Evolutionary conservation across 92 coral and sea anemone genomes (phyloP), one percentile per base, ranked within the genome.

Genomic region (Phenganax marumi): DNA sequence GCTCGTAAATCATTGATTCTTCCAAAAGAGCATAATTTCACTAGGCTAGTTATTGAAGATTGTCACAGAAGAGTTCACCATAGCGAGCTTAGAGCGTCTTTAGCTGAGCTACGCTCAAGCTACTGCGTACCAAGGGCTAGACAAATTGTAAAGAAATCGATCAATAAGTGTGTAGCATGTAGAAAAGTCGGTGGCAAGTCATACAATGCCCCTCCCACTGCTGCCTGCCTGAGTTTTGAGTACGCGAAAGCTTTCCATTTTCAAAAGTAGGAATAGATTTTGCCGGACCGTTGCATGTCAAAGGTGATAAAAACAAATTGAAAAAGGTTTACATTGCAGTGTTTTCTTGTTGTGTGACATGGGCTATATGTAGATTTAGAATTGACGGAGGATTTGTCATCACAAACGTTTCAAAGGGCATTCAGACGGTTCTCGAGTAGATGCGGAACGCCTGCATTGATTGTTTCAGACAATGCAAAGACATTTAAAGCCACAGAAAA

Each of bases 61-160:
- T 57, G 81, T 56, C 70, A 77, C 23, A 50, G 12, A 14, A 77
- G 70, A 56, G 68, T 77, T 12, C 70, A 56, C 21, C 70, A 77
- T 52, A 54, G 70, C 33, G 81, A 52, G 10, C 52, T 77, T 46
- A 57, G 70, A 77, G 54, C 61, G 13, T 56, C 70, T 21, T 66
- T 66, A 66, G 84, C 84, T 10, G 84, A 80, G 85, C 79, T 82
- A 70, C 52, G n/a, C n/a, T n/a, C n/a, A n/a, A n/a, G n/a, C n/a
- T n/a, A n/a, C n/a, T 82, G 79, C 79, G 79, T 52, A 16, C 77
- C 79, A 63, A 55, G 58, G 57, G 85, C 48, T 19, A 62, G 61
- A 9, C 43, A 57, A 23, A 33, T 52, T n/a, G 61, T 65, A 1
- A 64, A 79, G 75, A 79, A 79, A 68, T 13, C 19, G n/a, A 22